Evolutionary conservation across 2,888 invertebrate species (phyloP).

Genomic region (Leptopilina drosophilae): DNA sequence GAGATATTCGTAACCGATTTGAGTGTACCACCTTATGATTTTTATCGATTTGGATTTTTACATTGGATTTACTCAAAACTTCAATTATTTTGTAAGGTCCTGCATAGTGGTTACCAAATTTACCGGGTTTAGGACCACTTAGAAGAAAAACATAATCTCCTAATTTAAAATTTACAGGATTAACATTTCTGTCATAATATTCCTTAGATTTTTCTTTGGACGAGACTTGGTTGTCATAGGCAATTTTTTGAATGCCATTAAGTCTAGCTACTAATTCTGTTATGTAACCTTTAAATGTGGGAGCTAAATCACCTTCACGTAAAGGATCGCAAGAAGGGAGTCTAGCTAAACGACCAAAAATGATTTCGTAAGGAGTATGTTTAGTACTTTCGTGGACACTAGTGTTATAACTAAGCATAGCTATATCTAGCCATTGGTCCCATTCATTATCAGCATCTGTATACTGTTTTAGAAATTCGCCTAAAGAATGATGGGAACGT

Average conservation of each 20-base stretch:
- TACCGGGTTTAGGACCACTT: conserved; percentile 37
- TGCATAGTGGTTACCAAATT: conserved; percentile 47
- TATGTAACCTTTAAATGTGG: conserved; percentile 35
- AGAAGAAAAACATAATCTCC: no score
- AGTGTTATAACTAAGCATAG: conserved; percentile 52
- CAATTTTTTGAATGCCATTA: conserved; percentile 35
- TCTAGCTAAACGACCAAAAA: conserved; percentile 49
- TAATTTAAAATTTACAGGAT: no score
- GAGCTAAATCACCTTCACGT: background rate
- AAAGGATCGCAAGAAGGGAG: background rate
- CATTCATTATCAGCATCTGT: conserved; percentile 46
- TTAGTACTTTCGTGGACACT: conserved; percentile 49
- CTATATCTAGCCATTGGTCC: conserved; percentile 54
- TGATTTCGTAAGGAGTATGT: conserved; percentile 50
- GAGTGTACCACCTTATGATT: background rate
- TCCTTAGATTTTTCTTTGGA: no score
- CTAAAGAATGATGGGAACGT: conserved; percentile 45
- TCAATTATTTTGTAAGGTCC: conserved; percentile 51
- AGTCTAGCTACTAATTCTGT: conserved; percentile 42
- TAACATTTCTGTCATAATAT: no score
- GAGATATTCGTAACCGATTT: background rate
- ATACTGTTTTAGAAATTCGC: conserved; percentile 47
- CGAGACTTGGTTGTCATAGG: conserved; percentile 41
- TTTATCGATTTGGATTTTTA: background rate
- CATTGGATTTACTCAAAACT: conserved; percentile 7